Base-by-base conservation (phyloP, 2,888 invertebrate species). In the Dolomedes plantarius region DNA sequence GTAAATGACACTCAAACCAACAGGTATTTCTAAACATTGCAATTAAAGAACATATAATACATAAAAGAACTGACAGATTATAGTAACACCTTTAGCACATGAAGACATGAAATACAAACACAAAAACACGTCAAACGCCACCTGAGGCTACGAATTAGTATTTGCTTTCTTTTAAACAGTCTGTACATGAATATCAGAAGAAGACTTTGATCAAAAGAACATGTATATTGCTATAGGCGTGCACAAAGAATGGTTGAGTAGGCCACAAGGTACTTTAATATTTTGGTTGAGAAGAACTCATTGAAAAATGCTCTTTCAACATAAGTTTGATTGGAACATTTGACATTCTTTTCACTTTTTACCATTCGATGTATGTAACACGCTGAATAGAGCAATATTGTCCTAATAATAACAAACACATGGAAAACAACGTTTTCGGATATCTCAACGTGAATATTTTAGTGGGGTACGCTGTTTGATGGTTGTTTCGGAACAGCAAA, bases 161-260 rank as follows among this genome's bases (percentile, higher is more conserved):
- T 39, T 73, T 46, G 41, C 67, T 71, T 36, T 82, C 27, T 19
- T 56, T 46, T 62, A 23, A 23, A 50, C 23, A 56, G 56, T 64
- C 76, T 73, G 76, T 73, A 85, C 77, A 85, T 56, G 71, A 73
- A 36, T 62, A 77, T 77, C 67, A 65, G 68, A 77, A 82, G 65
- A 82, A 73, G 65, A 85, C 76, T 77, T 83, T 85, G 72, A 77
- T 85, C 46, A 36, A 73, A 72, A 76, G 31, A 83, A 83, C 82
- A 83, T 46, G 71, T 64, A 76, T 56, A 78, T 79, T 79, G 67
- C 73, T 67, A 46, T 46, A 80, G 28, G 72, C 77, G 77, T 85
- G 83, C 83, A 85, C 67, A 69, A 69, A 69, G 64, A 77, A 71
- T 31, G 56, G 67, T 67, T 36, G 31, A 67, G 32, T 67, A 67